A percentile compares a stretch with the other conserved stretches of the same genome.
Conservation (phyloP, 2,797 vertebrate genomes). For the Morelia viridis region DNA sequence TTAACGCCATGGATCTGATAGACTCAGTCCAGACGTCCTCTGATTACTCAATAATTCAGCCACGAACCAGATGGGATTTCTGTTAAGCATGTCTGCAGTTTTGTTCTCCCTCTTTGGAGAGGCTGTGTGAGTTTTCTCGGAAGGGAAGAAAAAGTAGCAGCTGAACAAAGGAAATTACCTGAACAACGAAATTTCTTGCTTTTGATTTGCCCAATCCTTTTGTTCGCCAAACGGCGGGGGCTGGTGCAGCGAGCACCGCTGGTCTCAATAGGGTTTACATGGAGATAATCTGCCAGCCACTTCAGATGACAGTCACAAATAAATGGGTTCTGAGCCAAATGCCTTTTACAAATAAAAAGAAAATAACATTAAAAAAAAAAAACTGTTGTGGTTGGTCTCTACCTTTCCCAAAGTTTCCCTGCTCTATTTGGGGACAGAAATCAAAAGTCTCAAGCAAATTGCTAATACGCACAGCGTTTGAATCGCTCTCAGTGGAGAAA, state of each 20-base stretch:
- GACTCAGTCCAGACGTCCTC: constrained; percentile 36
- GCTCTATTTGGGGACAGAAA: constrained; percentile 12
- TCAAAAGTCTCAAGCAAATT: constrained; percentile 28
- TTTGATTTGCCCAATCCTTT: constrained; percentile 92
- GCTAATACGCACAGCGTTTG: constrained; percentile 88
- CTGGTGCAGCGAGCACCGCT: constrained; percentile 85
- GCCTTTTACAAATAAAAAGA: constrained; percentile 76
- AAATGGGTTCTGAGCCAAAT: constrained; percentile 97
- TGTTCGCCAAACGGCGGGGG: constrained; percentile 87
- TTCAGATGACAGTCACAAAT: constrained; percentile 99
- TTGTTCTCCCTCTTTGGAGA: neutral
- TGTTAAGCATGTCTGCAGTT: constrained; percentile 42
- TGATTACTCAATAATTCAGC: constrained; percentile 48
- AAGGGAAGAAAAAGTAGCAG: constrained; percentile 58
- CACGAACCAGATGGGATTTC: constrained; percentile 47
- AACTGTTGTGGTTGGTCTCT: constrained; percentile 57
- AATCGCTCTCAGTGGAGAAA: constrained; percentile 90
- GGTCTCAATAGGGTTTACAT: constrained; percentile 94
- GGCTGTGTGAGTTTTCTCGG: neutral
- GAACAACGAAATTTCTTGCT: constrained; percentile 94
- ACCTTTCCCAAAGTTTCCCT: constrained; percentile 18
- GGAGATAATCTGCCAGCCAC: constrained; percentile 98
- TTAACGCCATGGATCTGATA: constrained; percentile 38
- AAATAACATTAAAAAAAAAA: neutral
- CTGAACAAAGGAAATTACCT: constrained; percentile 78